These are phyloP conservation scores for Malurus elegans DNA, from an alignment of 2,113 vertebrate species.

Conservation along the genomic window DNA sequence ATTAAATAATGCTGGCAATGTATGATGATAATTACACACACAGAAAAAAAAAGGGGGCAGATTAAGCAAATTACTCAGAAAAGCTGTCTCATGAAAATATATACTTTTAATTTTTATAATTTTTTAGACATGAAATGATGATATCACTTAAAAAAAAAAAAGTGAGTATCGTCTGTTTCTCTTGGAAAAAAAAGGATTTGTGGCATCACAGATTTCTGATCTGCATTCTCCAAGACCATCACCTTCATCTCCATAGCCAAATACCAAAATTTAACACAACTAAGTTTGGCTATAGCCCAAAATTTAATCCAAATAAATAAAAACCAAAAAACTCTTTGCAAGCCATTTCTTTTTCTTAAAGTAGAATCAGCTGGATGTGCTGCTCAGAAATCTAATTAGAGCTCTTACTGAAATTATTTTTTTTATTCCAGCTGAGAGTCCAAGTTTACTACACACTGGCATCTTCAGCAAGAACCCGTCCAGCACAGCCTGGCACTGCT, in stretches of 20 bases:
- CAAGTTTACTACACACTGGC: not conserved
- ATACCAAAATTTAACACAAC: not conserved
- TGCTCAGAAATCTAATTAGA: not conserved
- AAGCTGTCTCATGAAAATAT: not conserved
- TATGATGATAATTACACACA: not conserved
- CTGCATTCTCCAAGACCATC: not conserved
- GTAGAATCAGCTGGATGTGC: not conserved
- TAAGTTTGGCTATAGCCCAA: not conserved
- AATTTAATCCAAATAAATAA: not conserved
- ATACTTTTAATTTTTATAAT: not conserved
- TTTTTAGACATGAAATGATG: not conserved
- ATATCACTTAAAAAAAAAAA: not conserved
- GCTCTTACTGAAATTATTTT: not conserved
- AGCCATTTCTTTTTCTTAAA: not conserved
- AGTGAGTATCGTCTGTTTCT: not conserved
- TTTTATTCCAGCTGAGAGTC: not conserved
- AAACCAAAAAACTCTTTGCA: not conserved
- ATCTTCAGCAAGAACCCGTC: not conserved
- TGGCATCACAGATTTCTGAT: not conserved
- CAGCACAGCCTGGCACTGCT: not conserved
- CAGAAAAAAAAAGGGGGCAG: not conserved
- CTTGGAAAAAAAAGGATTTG: not conserved
- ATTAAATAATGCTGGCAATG: slow-evolving; percentile 5
- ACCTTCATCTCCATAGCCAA: not conserved
- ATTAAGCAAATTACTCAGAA: not conserved